Evolutionary conservation across 2,888 invertebrate species (phyloP).

Genomic region (Pachymerium ferrugineum): DNA sequence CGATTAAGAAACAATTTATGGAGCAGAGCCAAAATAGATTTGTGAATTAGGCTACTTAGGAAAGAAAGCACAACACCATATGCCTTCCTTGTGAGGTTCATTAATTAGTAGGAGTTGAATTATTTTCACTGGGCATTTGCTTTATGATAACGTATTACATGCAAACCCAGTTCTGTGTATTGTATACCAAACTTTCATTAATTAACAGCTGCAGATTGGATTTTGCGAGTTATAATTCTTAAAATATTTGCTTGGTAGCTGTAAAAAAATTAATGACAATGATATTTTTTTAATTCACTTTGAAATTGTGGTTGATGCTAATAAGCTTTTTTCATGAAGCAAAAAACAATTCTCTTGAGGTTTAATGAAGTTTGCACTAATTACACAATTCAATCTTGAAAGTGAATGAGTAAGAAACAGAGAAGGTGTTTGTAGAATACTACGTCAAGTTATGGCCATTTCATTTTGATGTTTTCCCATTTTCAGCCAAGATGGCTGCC

Average conservation of each 20-base stretch:
- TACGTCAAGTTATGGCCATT: slow-evolving; percentile 24
- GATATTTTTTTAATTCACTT: background rate
- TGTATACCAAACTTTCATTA: slow-evolving; percentile 1
- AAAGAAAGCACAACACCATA: slow-evolving; percentile 27
- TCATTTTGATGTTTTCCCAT: slow-evolving; percentile 24
- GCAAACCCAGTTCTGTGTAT: slow-evolving; percentile 11
- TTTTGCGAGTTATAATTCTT: background rate
- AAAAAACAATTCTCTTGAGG: too few species aligned
- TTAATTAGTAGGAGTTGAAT: slow-evolving; percentile 17
- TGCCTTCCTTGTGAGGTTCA: slow-evolving; percentile 24
- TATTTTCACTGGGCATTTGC: slow-evolving; percentile 10
- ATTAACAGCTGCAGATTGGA: background rate
- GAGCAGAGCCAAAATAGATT: background rate
- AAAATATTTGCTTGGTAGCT: background rate
- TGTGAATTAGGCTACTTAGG: slow-evolving; percentile 25
- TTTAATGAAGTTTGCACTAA: slow-evolving; percentile 22
- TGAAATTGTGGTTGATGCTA: background rate
- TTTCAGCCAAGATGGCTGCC: slow-evolving; percentile 15
- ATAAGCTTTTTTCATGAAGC: too few species aligned
- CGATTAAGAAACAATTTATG: slow-evolving; percentile 25
- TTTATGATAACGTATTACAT: slow-evolving; percentile 22
- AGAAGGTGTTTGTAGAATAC: slow-evolving; percentile 12
- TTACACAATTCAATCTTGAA: slow-evolving; percentile 21
- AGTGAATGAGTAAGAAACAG: background rate
- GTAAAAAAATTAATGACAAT: background rate